Conservation (phyloP, 2,888 invertebrate species). For the Platypus cylindrus region DNA sequence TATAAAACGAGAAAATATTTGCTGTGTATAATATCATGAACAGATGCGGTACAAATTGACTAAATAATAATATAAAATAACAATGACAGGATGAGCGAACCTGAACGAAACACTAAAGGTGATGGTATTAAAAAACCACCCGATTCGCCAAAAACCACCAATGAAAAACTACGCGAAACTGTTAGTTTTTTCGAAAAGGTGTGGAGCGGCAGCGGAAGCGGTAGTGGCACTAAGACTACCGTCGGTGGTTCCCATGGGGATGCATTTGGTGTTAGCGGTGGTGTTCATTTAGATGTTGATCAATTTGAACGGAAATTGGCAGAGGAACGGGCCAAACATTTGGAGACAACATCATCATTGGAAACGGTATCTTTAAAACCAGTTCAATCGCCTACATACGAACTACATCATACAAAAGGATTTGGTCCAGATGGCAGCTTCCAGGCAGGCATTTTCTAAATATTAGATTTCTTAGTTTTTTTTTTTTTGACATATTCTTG, state of each 20-base stretch:
- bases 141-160: slow-evolving; percentile 30
- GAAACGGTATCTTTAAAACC: slow-evolving; percentile 48
- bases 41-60: slow-evolving; percentile 16
- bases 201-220: slow-evolving; percentile 44
- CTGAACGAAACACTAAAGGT: slow-evolving; percentile 20
- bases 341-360: slow-evolving; percentile 34
- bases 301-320: slow-evolving; percentile 24
- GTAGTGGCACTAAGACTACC: slow-evolving; percentile 15
- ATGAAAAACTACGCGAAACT: slow-evolving; percentile 51
- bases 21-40: too few relatives aligned
- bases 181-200: slow-evolving; percentile 72
- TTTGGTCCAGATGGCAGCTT: slow-evolving; percentile 33
- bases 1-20: too few relatives aligned
- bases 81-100: slow-evolving; percentile 24
- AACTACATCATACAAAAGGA: slow-evolving; percentile 22
- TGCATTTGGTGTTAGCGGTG: too few relatives aligned
- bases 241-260: slow-evolving; percentile 24
- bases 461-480: slow-evolving; percentile 38
- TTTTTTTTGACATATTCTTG: slow-evolving; percentile 23
- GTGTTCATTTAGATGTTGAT: slow-evolving; percentile 22
- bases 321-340: slow-evolving; percentile 22
- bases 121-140: slow-evolving; percentile 23
- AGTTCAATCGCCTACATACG: slow-evolving; percentile 37
- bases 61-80: slow-evolving; percentile 14
- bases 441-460: slow-evolving; percentile 22